Evolutionary conservation across 2,113 vertebrate genomes (phyloP).

Genomic region (Calidris pugnax): DNA sequence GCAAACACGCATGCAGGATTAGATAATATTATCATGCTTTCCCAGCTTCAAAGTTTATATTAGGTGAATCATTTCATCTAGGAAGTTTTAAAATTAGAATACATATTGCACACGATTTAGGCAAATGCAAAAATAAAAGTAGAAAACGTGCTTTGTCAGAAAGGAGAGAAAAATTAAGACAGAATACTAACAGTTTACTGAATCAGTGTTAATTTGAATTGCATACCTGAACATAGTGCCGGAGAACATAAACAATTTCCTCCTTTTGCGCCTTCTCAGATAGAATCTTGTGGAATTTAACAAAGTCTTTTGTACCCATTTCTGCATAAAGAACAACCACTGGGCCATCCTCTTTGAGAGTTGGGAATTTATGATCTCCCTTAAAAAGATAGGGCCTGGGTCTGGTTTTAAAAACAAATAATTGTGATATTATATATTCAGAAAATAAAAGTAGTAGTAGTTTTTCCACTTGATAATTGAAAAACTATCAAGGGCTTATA

Average conservation of each 20-base stretch:
- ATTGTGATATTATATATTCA: neutral
- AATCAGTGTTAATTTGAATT: neutral
- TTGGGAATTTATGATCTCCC: conserved; percentile 88
- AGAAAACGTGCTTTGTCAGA: neutral
- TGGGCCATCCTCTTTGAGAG: conserved; percentile 79
- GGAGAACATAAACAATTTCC: conserved; percentile 87
- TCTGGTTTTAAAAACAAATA: conserved; percentile 76
- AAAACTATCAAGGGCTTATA: neutral
- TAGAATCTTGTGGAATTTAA: conserved; percentile 86
- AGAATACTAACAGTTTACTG: neutral
- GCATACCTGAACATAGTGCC: conserved; percentile 92
- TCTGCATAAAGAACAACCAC: conserved; percentile 93
- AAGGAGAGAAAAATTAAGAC: neutral
- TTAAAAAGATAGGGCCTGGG: conserved; percentile 89
- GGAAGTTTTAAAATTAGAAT: neutral
- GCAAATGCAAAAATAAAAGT: neutral
- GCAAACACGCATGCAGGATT: neutral
- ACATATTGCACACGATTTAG: neutral
- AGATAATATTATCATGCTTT: neutral
- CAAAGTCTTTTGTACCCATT: conserved; percentile 91
- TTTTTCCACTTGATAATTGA: neutral
- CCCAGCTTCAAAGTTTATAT: neutral
- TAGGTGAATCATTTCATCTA: neutral
- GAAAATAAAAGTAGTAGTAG: neutral
- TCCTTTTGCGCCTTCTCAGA: conserved; percentile 82